Base-by-base conservation (phyloP, 2,888 invertebrate species). In the Pandemis cinnamomeana region DNA sequence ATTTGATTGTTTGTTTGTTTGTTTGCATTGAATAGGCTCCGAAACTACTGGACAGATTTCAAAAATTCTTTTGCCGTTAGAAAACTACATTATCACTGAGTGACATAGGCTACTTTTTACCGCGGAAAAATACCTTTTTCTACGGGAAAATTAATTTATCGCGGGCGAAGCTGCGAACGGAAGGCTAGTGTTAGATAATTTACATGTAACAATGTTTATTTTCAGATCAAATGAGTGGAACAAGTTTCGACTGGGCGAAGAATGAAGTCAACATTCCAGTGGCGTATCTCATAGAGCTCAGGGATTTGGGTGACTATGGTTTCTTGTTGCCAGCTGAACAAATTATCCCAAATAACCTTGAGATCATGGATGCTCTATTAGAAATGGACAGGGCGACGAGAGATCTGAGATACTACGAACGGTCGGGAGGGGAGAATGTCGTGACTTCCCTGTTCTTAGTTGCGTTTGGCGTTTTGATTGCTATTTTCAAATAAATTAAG, bases 191-290 rank as follows among this genome's bases (percentile, higher is more conserved):
- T 20, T 20, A 20, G 20, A 20, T 20, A 20, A 20, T 20, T 20
- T 20, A 20, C 20, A 20, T 0, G 20, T 11, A 46, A 46, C 46
- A 11, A 11, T 46, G 46, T 51, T 51, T 51, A 5, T 51, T n/a
- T 11, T 6, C 6, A 95, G 95, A 95, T 78, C 83, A 85, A 15
- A 93, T 95, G 87, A 93, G 92, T n/a, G 95, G 95, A 1, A 85
- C 91, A 5, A 94, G 92, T 61, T 94, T 94, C 66, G 96, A 96
- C 80, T 96, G 95, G 95, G 95, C 95, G 0, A 95, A 95, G 78
- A 90, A 92, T 3, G 86, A 81, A 1, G 87, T 91, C 0, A 86
- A 93, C 1, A 92, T 95, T 0, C 94, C 95, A 7, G 91, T 96
- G 58, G 85, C 95, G 0, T 95, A 94, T 80, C 94, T 95, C 0